Percentiles rank a stretch among this genome's conserved stretches.
Evolutionary conservation across 2,888 invertebrate species (phyloP).

Genomic region (Troglohyphantes excavatus): DNA sequence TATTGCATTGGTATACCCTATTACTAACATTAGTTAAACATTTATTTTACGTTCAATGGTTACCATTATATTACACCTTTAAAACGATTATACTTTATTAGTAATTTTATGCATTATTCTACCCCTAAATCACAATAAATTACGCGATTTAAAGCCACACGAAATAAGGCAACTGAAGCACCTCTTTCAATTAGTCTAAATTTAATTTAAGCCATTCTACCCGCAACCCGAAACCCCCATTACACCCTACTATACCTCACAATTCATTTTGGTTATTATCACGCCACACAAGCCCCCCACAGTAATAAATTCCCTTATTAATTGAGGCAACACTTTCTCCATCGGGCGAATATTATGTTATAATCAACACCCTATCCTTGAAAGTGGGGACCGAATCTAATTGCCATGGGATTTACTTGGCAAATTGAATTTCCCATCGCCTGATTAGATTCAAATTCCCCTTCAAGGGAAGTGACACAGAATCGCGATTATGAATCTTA

Average conservation of each 20-base stretch:
- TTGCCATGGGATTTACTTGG: constrained; percentile 27
- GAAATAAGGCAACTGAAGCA: not conserved
- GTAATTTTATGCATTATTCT: no score
- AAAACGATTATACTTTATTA: no score
- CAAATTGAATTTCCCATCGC: constrained; percentile 46
- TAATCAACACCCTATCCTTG: constrained; percentile 1
- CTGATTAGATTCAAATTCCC: not conserved
- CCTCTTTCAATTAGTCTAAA: not conserved
- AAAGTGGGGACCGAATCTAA: constrained; percentile 22
- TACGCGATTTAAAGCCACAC: not conserved
- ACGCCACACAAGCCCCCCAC: not conserved
- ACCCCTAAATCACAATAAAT: not conserved
- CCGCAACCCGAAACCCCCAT: not conserved
- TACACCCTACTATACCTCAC: not conserved
- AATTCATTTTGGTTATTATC: not conserved
- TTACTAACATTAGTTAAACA: no score
- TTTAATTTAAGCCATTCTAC: not conserved
- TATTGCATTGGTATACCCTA: no score
- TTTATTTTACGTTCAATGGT: no score
- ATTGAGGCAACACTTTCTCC: not conserved
- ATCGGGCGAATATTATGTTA: not conserved
- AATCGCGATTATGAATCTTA: not conserved
- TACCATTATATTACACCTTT: no score
- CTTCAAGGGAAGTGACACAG: not conserved
- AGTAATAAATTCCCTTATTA: not conserved